phyloP scores from a whole-genome alignment of 2,113 vertebrate species.

The Pangasianodon gigas region DNA sequence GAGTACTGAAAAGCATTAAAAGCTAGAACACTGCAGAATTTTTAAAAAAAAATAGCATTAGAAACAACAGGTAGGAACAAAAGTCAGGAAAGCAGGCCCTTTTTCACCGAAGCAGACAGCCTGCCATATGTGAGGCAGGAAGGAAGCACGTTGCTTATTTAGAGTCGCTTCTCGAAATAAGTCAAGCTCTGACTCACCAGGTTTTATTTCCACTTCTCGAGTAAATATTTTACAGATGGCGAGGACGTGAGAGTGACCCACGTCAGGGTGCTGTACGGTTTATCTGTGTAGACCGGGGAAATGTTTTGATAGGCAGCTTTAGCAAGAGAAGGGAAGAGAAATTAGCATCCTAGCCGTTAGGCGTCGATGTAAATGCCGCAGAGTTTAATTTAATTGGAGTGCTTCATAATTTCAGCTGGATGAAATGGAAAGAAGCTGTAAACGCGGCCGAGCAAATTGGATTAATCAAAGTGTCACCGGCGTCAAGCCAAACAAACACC shows the following conservation, averaged over 20 bases:
- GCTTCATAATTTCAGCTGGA: slow-evolving; percentile 46
- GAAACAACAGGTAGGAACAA: slow-evolving; percentile 6
- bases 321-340: slow-evolving; percentile 14
- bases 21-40: neutral
- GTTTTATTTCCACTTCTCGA: slow-evolving; percentile 22
- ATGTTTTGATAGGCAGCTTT: slow-evolving; percentile 28
- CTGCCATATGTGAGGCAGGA: slow-evolving; percentile 20
- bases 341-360: slow-evolving; percentile 5
- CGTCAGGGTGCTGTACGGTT: neutral
- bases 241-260: slow-evolving; percentile 19
- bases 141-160: slow-evolving; percentile 8
- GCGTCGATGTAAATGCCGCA: slow-evolving; percentile 61
- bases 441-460: slow-evolving; percentile 54
- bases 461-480: slow-evolving; percentile 60
- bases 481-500: slow-evolving; percentile 57
- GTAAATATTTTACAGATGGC: slow-evolving; percentile 32
- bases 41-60: neutral
- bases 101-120: slow-evolving; percentile 23
- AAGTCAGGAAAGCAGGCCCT: neutral
- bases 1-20: neutral
- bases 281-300: neutral
- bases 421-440: slow-evolving; percentile 47
- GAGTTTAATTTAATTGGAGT: slow-evolving; percentile 60
- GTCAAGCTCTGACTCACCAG: slow-evolving; percentile 2
- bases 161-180: neutral